Percentiles rank a stretch among this genome's conserved stretches.
Conservation (phyloP, 2,113 vertebrate species). For the Megalops atlanticus region DNA sequence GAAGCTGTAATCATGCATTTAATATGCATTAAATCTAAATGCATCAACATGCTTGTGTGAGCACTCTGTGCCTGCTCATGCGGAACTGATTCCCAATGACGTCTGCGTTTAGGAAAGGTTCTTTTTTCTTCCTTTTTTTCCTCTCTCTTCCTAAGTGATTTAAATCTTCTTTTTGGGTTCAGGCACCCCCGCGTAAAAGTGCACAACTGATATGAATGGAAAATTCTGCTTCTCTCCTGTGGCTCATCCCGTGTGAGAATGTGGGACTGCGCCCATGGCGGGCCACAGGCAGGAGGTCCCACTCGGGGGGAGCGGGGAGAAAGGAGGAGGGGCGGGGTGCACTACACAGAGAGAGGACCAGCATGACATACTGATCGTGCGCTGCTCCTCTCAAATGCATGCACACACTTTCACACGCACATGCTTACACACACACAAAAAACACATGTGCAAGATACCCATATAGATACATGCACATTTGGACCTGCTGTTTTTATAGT, state of each 20-base stretch:
- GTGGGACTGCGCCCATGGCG: background rate
- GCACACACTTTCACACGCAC: background rate
- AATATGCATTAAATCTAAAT: slow-evolving; percentile 63
- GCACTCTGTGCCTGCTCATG: slow-evolving; percentile 19
- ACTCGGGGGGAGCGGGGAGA: background rate
- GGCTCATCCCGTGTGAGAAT: slow-evolving; percentile 50
- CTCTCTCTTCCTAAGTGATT: slow-evolving; percentile 6
- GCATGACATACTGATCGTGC: background rate
- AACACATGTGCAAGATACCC: background rate
- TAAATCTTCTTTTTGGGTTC: slow-evolving; percentile 29
- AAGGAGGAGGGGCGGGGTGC: background rate
- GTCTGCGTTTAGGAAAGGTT: slow-evolving; percentile 37
- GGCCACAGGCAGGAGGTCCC: background rate
- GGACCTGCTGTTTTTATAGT: slow-evolving; percentile 32
- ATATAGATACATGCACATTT: slow-evolving; percentile 26
- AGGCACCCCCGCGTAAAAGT: slow-evolving; percentile 46
- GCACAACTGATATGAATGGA: slow-evolving; percentile 57
- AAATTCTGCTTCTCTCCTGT: slow-evolving; percentile 57
- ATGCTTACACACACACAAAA: background rate
- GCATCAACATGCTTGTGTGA: slow-evolving; percentile 47
- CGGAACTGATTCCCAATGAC: slow-evolving; percentile 43
- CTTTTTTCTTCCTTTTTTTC: slow-evolving; percentile 2
- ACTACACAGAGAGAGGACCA: background rate
- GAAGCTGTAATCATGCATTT: slow-evolving; percentile 63
- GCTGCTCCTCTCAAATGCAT: background rate